Percentiles rank a stretch among this genome's conserved stretches.
Conservation (phyloP, 2,888 invertebrate genomes). For the Tenthredo distinguenda region DNA sequence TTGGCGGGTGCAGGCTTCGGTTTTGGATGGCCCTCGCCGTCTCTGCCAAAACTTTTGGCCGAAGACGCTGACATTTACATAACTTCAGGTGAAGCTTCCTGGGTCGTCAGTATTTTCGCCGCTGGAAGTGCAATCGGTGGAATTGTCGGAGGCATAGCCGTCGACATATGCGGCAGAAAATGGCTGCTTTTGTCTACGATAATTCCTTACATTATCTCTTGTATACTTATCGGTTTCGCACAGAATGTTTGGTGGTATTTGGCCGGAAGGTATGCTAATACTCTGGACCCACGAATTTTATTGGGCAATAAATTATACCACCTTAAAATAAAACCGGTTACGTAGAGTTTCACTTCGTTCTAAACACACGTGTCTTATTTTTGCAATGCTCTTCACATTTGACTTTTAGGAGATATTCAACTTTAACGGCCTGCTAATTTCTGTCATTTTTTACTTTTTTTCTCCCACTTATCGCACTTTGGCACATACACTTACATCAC, state of each 20-base stretch:
- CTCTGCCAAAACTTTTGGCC: conserved; percentile 41
- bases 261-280: conserved; percentile 54
- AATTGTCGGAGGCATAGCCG: conserved; percentile 49
- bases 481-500: too few species aligned
- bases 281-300: neutral
- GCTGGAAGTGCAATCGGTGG: conserved; percentile 60
- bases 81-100: conserved; percentile 51
- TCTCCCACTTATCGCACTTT: too few species aligned
- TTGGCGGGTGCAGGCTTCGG: conserved; percentile 53
- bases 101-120: conserved; percentile 54
- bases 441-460: too few species aligned
- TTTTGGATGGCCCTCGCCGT: conserved; percentile 55
- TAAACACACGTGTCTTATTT: too few species aligned
- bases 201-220: conserved; percentile 55
- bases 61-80: conserved; percentile 44
- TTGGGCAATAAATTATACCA: neutral
- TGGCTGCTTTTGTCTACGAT: conserved; percentile 54
- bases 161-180: conserved; percentile 61
- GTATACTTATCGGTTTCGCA: conserved; percentile 56
- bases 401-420: too few species aligned
- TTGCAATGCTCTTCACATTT: too few species aligned
- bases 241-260: conserved; percentile 52
- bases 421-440: too few species aligned
- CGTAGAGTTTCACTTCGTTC: too few species aligned
- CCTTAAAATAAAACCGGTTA: too few species aligned